Evolutionary conservation across 2,113 vertebrate species (phyloP), one percentile per base, ranked within the genome.

Genomic region (Calyptommatus sinebrachiatus): DNA sequence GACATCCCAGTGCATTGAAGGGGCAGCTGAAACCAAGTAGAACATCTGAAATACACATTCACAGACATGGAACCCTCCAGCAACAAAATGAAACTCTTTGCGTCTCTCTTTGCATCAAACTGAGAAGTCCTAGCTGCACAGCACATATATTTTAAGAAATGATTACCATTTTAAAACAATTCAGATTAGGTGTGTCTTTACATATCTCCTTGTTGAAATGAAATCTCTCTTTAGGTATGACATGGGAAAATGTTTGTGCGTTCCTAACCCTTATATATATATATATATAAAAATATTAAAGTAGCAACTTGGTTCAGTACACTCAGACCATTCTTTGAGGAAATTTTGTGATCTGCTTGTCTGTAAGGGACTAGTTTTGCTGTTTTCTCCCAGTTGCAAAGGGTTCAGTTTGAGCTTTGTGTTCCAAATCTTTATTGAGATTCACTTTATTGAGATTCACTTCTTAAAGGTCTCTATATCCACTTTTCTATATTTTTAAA

Each of bases 221-320:
- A 24, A 68, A 20, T 63, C 87, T 92, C 91, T 90, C 60, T 90
- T 86, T 62, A 89, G 88, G 78, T 76, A 61, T 79, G 73, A 71
- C 80, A 65, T 88, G 78, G 66, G 12, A 82, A 46, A 88, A 71
- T 68, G 88, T 90, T 24, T 89, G 35, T 73, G 72, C 88, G 76
- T 88, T 18, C 26, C 41, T 74, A 20, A 67, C 75, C 86, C 71
- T 76, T 31, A 53, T 41, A 41, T 41, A 41, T 41, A 41, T 41
- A 41, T 41, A 83, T 85, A 72, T 26, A 28, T 24, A 74, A n/a
- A n/a, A n/a, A 68, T 26, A 5, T 61, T 31, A 74, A 20, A 28
- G 26, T 57, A 84, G 77, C 90, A 88, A 79, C 81, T 80, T 20
- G 77, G 68, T 74, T 14, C 88, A 90, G 93, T 93, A 92, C 92